Base-by-base conservation (phyloP, 2,797 vertebrate species). In the Gallinago solitaria region DNA sequence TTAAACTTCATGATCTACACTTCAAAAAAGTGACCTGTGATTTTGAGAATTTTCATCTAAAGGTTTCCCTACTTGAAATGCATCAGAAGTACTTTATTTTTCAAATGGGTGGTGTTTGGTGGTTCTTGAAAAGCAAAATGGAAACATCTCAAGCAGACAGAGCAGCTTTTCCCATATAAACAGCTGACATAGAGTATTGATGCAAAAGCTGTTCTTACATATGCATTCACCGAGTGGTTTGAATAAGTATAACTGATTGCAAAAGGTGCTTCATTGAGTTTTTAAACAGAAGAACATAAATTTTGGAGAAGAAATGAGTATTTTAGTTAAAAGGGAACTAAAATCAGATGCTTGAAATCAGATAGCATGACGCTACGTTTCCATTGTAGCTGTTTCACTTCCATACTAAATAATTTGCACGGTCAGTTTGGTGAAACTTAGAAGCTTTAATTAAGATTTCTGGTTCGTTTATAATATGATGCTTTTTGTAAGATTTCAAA, bases 1-100 rank as follows among this genome's bases (percentile, higher is more conserved):
- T 82, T 88, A 95, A 90, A 89, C 30, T 67, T 94, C 67, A 85
- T 68, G 77, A 89, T 69, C 50, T 76, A 24, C 50, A 51, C 79
- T 91, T 91, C 19, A 77, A 85, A 89, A 91, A 83, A 79, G 33
- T 47, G 45, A 79, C 89, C 56, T 35, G 48, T 19, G 28, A 90
- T 88, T 95, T 37, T 87, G 21, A 89, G 41, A 83, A 81, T 76
- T 93, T 87, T 59, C 39, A 56, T 83, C 27, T 90, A 73, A 76
- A 54, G 9, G 5, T n/a, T 87, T 89, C 12, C 16, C n/a, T 70
- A 45, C 41, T 88, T 91, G 71, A 96, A 91, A 79, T 87, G 87
- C 3, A 1, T 74, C 59, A 70, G n/a, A 91, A 93, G 16, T 39
- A n/a, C 9, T 77, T 90, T 90, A 48, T 47, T 93, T 56, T 77